Conservation (phyloP, 2,888 invertebrate species). For the Drosophila rubida region DNA sequence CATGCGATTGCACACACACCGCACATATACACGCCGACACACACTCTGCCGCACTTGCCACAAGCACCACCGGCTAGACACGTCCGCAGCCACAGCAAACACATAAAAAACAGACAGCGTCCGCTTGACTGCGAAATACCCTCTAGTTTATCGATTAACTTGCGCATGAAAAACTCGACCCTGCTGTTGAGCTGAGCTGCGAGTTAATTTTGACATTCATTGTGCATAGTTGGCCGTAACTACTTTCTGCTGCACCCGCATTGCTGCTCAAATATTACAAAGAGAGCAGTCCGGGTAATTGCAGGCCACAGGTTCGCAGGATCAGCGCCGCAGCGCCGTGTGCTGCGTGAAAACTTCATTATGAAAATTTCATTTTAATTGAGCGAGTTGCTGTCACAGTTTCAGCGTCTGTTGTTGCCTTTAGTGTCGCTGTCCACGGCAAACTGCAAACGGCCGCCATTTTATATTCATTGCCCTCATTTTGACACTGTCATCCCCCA, state of each 20-base stretch:
- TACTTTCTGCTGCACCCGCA: neutral
- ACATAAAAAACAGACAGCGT: neutral
- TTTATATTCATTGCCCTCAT: constrained; percentile 47
- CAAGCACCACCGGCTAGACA: constrained; percentile 43
- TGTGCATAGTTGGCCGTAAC: neutral
- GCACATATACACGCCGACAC: constrained; percentile 1
- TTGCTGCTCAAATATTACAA: constrained; percentile 9
- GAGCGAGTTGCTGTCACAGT: constrained; percentile 41
- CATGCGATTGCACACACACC: constrained; percentile 21
- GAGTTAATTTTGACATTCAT: neutral
- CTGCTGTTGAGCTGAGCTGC: no score
- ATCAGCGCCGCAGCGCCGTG: constrained; percentile 13
- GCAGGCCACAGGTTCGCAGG: constrained; percentile 43
- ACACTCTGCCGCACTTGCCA: constrained; percentile 14
- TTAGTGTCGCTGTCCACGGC: constrained; percentile 12
- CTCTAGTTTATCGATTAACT: neutral
- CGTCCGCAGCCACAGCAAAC: neutral
- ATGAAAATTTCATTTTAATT: constrained; percentile 81
- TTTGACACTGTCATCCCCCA: constrained; percentile 21
- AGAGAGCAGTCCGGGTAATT: constrained; percentile 41
- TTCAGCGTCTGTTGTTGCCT: constrained; percentile 7
- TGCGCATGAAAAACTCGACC: neutral
- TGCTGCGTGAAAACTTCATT: constrained; percentile 60
- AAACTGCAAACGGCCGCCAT: constrained; percentile 13
- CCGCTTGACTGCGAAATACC: constrained; percentile 14